Evolutionary conservation across 2,113 vertebrate genomes (phyloP).

Genomic region (Amazona guildingii): DNA sequence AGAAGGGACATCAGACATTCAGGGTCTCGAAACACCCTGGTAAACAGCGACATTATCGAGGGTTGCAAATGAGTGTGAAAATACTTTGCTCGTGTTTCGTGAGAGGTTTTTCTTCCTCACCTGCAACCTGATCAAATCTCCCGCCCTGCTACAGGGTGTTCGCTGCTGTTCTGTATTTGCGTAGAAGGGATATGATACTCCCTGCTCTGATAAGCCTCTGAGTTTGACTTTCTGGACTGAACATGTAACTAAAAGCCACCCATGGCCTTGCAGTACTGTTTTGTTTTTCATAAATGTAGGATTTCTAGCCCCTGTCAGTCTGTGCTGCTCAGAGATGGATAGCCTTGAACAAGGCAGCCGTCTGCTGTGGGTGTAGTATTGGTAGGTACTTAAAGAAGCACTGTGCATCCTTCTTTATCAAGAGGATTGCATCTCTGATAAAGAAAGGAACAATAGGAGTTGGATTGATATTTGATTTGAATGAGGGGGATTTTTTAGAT

Average conservation of each 20-base stretch:
- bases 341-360: background rate
- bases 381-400: background rate
- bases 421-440: constrained; percentile 16
- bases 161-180: accelerated
- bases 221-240: background rate
- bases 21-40: background rate
- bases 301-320: background rate
- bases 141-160: background rate
- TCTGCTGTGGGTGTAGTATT: background rate
- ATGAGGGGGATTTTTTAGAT: constrained; percentile 39
- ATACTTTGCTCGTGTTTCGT: background rate
- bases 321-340: background rate
- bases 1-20: background rate
- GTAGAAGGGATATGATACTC: background rate
- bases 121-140: background rate
- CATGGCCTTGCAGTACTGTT: background rate
- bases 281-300: background rate
- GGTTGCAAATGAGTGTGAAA: background rate
- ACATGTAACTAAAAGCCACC: background rate
- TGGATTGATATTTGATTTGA: constrained; percentile 41
- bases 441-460: constrained; percentile 21
- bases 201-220: background rate
- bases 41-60: background rate
- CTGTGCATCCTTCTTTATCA: background rate
- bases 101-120: background rate